These are phyloP conservation scores for Corythornis madagascariensis DNA, from an alignment of 2,113 vertebrate genomes.

Conservation along the genomic window DNA sequence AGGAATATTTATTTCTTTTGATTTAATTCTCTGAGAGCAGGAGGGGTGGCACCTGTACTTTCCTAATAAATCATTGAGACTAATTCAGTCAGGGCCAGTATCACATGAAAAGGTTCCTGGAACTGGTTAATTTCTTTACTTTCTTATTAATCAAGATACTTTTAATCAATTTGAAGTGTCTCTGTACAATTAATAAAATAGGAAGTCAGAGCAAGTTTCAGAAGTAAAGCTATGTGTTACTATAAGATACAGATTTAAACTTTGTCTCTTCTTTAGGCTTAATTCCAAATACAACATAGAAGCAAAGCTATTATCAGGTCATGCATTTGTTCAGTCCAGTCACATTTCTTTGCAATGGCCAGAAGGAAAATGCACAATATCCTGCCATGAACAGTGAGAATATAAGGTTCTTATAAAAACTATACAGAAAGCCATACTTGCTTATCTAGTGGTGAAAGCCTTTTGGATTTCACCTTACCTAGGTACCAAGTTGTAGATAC, in stretches of 20 bases:
- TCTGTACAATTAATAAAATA: background rate
- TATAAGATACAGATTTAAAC: background rate
- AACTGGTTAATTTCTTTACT: conserved; percentile 4
- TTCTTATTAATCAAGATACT: background rate
- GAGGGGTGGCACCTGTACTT: background rate
- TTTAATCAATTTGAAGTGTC: background rate
- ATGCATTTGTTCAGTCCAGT: background rate
- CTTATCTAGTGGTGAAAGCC: background rate
- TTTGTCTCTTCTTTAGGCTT: background rate
- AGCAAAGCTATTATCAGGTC: background rate
- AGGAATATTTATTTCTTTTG: background rate
- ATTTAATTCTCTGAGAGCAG: background rate
- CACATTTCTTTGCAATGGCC: background rate
- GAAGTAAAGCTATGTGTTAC: background rate
- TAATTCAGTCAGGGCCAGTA: background rate
- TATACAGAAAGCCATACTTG: background rate
- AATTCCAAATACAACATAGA: background rate
- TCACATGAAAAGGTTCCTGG: background rate
- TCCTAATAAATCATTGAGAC: background rate
- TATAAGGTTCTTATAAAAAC: background rate
- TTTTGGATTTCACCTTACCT: background rate
- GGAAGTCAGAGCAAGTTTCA: background rate
- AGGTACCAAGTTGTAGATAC: background rate
- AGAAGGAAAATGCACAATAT: background rate
- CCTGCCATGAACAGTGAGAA: background rate